Percentiles rank a stretch among this genome's conserved stretches.
Conservation (phyloP, 1,140 invertebrate genomes). For the Brachionus paranguensis region DNA sequence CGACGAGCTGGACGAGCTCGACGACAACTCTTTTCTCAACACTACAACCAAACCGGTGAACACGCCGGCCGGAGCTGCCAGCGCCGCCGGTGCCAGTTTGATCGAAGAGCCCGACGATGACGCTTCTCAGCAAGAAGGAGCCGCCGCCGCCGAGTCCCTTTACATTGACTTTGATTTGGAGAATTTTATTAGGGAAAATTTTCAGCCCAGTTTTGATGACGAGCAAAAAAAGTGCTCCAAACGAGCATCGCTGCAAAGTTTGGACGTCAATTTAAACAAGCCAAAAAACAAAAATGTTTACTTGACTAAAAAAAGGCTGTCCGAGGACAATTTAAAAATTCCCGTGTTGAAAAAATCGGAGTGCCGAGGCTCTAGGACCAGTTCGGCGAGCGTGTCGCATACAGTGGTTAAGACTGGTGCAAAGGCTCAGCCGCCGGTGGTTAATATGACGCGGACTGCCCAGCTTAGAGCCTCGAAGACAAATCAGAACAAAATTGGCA, state of each 20-base stretch:
- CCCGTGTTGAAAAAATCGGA: not conserved
- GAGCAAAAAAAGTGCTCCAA: not conserved
- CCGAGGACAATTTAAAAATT: conserved; percentile 24
- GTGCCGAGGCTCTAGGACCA: not conserved
- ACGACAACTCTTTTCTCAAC: not conserved
- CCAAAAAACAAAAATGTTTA: not conserved
- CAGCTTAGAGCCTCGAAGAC: not conserved
- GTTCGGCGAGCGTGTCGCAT: not conserved
- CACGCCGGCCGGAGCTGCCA: not conserved
- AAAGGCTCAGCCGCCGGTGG: not conserved
- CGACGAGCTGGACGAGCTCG: not conserved
- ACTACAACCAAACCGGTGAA: conserved; percentile 14
- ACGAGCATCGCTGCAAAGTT: not conserved
- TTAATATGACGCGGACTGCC: not conserved
- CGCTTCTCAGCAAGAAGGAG: no score
- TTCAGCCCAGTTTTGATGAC: not conserved
- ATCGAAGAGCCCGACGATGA: not conserved
- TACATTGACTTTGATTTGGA: conserved; percentile 27
- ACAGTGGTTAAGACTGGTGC: not conserved
- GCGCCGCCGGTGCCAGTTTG: not conserved
- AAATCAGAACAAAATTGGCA: not conserved
- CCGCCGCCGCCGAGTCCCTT: not conserved
- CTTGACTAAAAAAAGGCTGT: not conserved
- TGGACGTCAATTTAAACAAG: not conserved
- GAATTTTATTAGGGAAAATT: conserved; percentile 31